Evolutionary conservation across 2,888 invertebrate species (phyloP), one percentile per base, ranked within the genome.

Genomic region (Rapana venosa): DNA sequence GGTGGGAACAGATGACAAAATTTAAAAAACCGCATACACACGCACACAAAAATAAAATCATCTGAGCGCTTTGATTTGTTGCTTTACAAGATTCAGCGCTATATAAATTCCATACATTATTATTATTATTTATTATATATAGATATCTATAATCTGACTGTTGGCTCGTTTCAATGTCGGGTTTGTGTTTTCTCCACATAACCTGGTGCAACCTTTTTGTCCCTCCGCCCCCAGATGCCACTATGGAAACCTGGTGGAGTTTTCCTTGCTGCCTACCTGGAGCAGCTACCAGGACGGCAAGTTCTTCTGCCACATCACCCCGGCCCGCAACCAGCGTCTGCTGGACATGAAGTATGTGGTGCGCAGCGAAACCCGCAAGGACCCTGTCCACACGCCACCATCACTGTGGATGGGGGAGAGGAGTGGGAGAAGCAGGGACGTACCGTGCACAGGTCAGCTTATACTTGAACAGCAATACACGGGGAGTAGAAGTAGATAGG

Each of bases 221-320:
- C 30, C 47, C n/a, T 79, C 13, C 26, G n/a, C 26, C 30, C 47
- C n/a, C 91, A 96, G 96, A 86, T 96, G 96, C 92, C 92, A 93
- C 56, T 93, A 93, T 77, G 95, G 95, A 13, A 95, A 94, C 90
- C 88, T 96, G 30, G 93, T 95, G 15, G 95, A 95, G 91, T 95
- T 95, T 88, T 92, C 93, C 17, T 90, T 96, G 79, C 90, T 92
- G 47, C 95, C 96, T 0, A 91, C 93, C 20, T 96, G 92, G 92
- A 90, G 93, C 88, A 92, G 93, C 32, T 91, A 90, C 47, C 86
- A 90, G 26, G 92, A 91, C 26, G 92, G 93, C 36, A 90, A 91
- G 20, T 94, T 93, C 91, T 93, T 92, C 90, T 95, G 95, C 90
- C 94, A 94, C 90, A 93, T 95, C 70, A 90, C 90, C n/a, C 94